phyloP scores from a whole-genome alignment of 2,888 invertebrate species.

The Calephelis perditalis region DNA sequence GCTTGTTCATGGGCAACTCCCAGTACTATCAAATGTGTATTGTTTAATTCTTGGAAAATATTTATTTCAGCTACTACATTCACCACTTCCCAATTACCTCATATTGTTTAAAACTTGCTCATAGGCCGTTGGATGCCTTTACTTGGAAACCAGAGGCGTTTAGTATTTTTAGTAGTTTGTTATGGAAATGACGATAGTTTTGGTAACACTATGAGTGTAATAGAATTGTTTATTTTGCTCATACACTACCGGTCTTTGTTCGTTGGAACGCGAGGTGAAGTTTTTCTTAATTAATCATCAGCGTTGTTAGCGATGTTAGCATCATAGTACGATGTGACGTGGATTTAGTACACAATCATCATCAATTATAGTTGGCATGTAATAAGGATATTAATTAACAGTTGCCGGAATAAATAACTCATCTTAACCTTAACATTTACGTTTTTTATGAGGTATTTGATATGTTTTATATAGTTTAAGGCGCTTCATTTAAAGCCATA shows the following conservation, averaged over 20 bases:
- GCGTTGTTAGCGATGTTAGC: slow-evolving; percentile 31
- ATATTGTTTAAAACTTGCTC: background rate
- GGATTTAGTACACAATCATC: slow-evolving; percentile 14
- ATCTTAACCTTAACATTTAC: no score
- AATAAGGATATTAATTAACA: background rate
- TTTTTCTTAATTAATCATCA: slow-evolving; percentile 20
- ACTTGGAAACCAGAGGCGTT: slow-evolving; percentile 1
- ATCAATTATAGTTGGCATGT: slow-evolving; percentile 19
- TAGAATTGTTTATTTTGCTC: slow-evolving; percentile 31
- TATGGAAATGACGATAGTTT: slow-evolving; percentile 28
- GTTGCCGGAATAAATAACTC: background rate
- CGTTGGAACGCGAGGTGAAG: slow-evolving; percentile 25
- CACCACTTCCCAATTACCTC: background rate
- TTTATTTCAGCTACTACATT: background rate
- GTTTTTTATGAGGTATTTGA: no score
- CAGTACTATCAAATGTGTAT: background rate
- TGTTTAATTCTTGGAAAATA: slow-evolving; percentile 1
- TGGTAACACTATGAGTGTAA: slow-evolving; percentile 25
- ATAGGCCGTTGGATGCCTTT: background rate
- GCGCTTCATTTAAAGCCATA: no score
- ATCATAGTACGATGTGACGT: slow-evolving; percentile 40
- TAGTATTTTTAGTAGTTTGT: slow-evolving; percentile 17
- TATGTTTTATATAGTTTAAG: no score
- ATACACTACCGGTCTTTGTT: slow-evolving; percentile 30
- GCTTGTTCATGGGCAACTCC: no score